Evolutionary conservation across 2,888 invertebrate species (phyloP).

Genomic region (Asteroscopus sphinx): DNA sequence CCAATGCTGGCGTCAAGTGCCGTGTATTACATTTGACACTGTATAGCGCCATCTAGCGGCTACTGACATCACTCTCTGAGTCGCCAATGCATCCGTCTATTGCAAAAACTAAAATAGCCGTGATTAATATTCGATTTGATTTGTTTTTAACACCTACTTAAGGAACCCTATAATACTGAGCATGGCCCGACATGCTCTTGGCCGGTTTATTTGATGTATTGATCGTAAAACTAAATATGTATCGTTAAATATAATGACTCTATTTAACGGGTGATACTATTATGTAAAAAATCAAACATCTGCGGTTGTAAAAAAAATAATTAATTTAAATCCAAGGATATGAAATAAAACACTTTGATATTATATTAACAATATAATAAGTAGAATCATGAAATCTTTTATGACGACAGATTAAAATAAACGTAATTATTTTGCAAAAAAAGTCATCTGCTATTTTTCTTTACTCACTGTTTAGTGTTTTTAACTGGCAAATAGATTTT

Average conservation of each 20-base stretch:
- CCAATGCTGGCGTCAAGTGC: no score
- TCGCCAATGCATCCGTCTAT: no score
- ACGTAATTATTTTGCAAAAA: slow-evolving; percentile 23
- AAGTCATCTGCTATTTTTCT: neutral
- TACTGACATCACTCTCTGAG: no score
- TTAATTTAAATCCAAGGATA: slow-evolving; percentile 42
- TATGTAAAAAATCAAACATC: slow-evolving; percentile 64
- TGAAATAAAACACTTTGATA: slow-evolving; percentile 8
- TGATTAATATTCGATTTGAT: no score
- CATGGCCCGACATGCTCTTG: no score
- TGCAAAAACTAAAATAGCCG: no score
- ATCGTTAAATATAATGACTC: slow-evolving; percentile 72
- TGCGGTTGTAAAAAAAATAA: slow-evolving; percentile 71
- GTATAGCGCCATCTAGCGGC: no score
- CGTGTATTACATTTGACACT: no score
- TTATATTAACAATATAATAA: slow-evolving; percentile 12
- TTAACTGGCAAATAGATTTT: neutral
- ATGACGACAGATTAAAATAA: slow-evolving; percentile 11
- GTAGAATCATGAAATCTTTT: slow-evolving; percentile 8
- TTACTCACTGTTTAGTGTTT: neutral
- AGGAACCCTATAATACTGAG: no score
- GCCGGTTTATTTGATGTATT: slow-evolving; percentile 82
- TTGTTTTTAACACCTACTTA: no score
- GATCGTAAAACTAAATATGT: slow-evolving; percentile 78
- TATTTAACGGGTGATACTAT: slow-evolving; percentile 63